Evolutionary conservation across 2,797 vertebrate species (phyloP).

Genomic region (Melanotaenia parkinsoni): DNA sequence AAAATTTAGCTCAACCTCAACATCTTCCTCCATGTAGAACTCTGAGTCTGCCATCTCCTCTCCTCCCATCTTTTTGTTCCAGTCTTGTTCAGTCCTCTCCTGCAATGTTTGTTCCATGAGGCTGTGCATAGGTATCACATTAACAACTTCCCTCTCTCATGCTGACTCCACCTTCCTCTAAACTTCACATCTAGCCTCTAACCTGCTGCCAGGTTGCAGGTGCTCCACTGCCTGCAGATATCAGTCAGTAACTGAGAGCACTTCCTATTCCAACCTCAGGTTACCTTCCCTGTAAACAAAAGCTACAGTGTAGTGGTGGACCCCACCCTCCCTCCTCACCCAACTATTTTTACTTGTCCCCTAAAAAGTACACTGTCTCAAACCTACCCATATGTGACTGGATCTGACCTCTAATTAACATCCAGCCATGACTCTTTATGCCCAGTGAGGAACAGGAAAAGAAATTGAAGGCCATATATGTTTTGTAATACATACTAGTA

Average conservation of each 20-base stretch:
- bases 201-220: slow-evolving; percentile 53
- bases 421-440: slow-evolving; percentile 8
- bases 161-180: slow-evolving; percentile 39
- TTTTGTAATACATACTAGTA: slow-evolving; percentile 1
- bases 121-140: slow-evolving; percentile 25
- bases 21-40: slow-evolving; percentile 50
- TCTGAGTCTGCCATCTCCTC: slow-evolving; percentile 43
- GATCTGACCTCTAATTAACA: slow-evolving; percentile 25
- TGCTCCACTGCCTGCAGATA: slow-evolving; percentile 59
- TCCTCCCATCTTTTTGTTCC: slow-evolving; percentile 54
- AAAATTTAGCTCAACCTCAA: slow-evolving; percentile 46
- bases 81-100: slow-evolving; percentile 30
- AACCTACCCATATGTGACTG: slow-evolving; percentile 17
- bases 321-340: slow-evolving; percentile 54
- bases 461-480: not conserved
- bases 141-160: slow-evolving; percentile 34
- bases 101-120: slow-evolving; percentile 49
- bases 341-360: slow-evolving; percentile 41
- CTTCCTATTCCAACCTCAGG: slow-evolving; percentile 74
- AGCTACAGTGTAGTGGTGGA: slow-evolving; percentile 67
- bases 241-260: slow-evolving; percentile 57
- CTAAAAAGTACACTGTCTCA: slow-evolving; percentile 42
- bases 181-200: slow-evolving; percentile 18
- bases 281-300: slow-evolving; percentile 76
- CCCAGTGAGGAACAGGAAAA: not conserved